phyloP scores from a whole-genome alignment of 1,140 invertebrate species.

The Rhizoglyphus robini region DNA sequence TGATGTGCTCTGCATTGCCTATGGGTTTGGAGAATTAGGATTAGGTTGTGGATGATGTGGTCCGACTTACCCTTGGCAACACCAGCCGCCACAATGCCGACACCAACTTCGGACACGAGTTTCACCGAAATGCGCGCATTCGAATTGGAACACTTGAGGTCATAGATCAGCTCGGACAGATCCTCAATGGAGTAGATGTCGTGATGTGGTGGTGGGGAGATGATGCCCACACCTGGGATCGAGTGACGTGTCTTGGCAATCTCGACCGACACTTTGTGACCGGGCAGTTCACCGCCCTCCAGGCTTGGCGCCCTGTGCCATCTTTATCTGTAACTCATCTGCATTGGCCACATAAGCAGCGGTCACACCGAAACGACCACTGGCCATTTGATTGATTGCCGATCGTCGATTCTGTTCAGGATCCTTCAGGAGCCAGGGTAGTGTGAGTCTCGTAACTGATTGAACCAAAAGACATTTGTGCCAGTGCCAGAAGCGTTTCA shows the following conservation, averaged over 20 bases:
- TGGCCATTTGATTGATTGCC: conserved; percentile 72
- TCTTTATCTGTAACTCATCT: conserved; percentile 92
- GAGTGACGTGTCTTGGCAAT: conserved; percentile 91
- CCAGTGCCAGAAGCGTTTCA: conserved; percentile 70
- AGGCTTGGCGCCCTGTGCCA: conserved; percentile 96
- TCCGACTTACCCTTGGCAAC: conserved; percentile 66
- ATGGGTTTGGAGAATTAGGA: conserved; percentile 18
- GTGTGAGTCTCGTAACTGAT: conserved; percentile 86
- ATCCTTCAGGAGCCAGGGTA: conserved; percentile 68
- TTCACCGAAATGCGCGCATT: conserved; percentile 90
- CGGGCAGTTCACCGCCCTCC: conserved; percentile 88
- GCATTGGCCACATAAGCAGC: conserved; percentile 91
- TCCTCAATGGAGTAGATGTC: conserved; percentile 99
- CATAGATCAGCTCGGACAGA: conserved; percentile 93
- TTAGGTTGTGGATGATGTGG: not conserved
- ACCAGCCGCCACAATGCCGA: conserved; percentile 92
- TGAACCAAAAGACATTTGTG: conserved; percentile 85
- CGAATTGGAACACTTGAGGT: conserved; percentile 95
- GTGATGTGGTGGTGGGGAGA: conserved; percentile 96
- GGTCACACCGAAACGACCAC: conserved; percentile 93
- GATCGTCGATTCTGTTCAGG: conserved; percentile 48
- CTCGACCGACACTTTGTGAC: conserved; percentile 76
- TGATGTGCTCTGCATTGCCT: conserved; percentile 40
- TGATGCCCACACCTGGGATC: conserved; percentile 90
- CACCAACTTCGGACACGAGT: conserved; percentile 93